Conservation (phyloP, 2,888 invertebrate species). For the Crematogaster levior region DNA sequence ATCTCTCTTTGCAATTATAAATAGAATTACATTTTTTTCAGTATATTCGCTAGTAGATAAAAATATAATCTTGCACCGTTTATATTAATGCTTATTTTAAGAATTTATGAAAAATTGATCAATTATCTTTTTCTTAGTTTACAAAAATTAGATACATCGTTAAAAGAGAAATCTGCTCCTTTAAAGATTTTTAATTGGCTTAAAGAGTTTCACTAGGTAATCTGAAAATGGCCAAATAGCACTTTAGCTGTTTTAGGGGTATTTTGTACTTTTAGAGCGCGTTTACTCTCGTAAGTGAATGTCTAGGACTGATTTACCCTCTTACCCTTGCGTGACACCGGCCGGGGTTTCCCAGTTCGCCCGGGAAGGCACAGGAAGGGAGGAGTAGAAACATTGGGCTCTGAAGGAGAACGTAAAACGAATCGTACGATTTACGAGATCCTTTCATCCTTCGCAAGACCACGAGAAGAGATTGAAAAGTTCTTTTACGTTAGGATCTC, state of each 20-base stretch:
- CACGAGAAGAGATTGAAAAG: constrained; percentile 72
- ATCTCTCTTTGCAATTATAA: background rate
- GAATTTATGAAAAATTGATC: background rate
- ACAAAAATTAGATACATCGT: background rate
- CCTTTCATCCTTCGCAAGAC: constrained; percentile 59
- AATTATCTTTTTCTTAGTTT: background rate
- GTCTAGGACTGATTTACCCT: constrained; percentile 73
- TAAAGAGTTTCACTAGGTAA: constrained; percentile 46
- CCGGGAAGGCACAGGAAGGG: constrained; percentile 16
- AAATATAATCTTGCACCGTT: background rate
- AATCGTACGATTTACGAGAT: constrained; percentile 70
- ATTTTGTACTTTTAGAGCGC: constrained; percentile 71
- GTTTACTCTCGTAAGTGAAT: constrained; percentile 77
- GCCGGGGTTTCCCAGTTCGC: constrained; percentile 54
- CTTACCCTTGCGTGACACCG: constrained; percentile 68
- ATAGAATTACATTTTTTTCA: background rate
- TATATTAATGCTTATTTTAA: background rate
- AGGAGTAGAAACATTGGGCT: constrained; percentile 34
- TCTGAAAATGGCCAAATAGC: constrained; percentile 62
- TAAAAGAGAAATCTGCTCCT: background rate
- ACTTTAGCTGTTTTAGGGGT: constrained; percentile 40
- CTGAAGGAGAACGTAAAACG: constrained; percentile 63
- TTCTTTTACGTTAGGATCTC: constrained; percentile 50
- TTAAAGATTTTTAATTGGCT: constrained; percentile 2
- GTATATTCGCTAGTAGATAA: background rate